Base-by-base conservation (phyloP, 1,140 invertebrate genomes). In the Drosophila oshimai region DNA sequence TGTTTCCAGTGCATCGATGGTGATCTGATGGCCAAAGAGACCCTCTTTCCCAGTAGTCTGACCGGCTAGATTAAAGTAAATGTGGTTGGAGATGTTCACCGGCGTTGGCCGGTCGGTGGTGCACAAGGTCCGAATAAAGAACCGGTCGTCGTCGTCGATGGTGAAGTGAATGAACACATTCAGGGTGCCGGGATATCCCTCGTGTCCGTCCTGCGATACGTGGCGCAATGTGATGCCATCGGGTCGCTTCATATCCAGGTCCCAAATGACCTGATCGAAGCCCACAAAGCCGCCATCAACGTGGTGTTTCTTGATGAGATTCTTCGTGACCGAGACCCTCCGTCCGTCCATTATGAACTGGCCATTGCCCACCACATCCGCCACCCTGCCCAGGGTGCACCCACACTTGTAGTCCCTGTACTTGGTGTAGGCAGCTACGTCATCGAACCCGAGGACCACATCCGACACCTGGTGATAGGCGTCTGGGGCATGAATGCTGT, bases 61-160 rank as follows among this genome's bases (percentile, higher is more conserved):
- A 0, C 97, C 97, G 47, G 94, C 96, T 15, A 99, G 91, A 92
- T 99, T 99, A 89, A 99, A 99, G 89, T 98, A 99, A 5, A 95
- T 94, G 90, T 99, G 97, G 91, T 98, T 98, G 0, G 97, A 96
- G 26, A 99, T 91, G 90, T 98, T 98, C 0, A 99, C 93, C 0
- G 96, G 94, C 0, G 97, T 98, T 2, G 95, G 92, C 87, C 95
- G 95, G 0, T 94, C 95, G 0, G 95, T 94, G 2, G 92, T 94
- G 1, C 96, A 95, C 64, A 93, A 92, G 90, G 96, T 97, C 7
- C 94, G 92, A 3, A 98, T 93, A 1, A 92, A 89, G 1, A 99
- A 91, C 51, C 93, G 92, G 70, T 96, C 95, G 37, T 96, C 93
- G 6, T 94, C 92, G 4, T 93, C 94, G 6, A 99, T 91, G 65